Base-by-base conservation (phyloP, 1,140 invertebrate species). In the Manduca sexta region DNA sequence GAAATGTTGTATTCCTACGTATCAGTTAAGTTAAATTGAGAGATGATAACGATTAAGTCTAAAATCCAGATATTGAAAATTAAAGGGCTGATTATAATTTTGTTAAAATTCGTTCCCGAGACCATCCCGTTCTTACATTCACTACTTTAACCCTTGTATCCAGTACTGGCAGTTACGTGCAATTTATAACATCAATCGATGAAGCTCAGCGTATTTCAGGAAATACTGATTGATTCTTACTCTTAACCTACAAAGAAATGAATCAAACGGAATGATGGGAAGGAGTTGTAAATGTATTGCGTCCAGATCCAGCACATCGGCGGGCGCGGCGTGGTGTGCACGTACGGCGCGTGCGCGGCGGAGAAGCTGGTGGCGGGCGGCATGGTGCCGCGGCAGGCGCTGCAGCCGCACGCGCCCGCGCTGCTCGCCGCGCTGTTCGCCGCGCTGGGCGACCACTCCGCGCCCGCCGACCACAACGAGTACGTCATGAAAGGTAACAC, bases 401-500 rank as follows among this genome's bases (percentile, higher is more conserved):
- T 94, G 37, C 68, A 83, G 35, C 90, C 92, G 0, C 74, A 93
- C 43, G 89, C 92, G 0, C 83, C 87, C 11, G 83, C 90, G 34
- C 78, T 98, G 37, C 85, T 98, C 2, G 87, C 88, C 4, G 92
- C 92, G 57, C 86, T 99, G 3, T 95, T 98, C 71, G 74, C 75
- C 5, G 90, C 92, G 15, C 85, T 98, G 31, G 89, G 91, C 2
- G 86, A 90, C 45, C 87, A 89, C 2, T 91, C 91, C 8, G 95
- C 90, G 2, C 93, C 93, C 7, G 95, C 95, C 1, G 88, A 92
- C 57, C 97, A 99, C 87, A 99, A 99, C 85, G 97, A 99, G 86
- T 98, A 98, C 74, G 90, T 95, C 1, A 99, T 99, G 96, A 98
- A 97, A 90, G 92, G 92, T 93, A 73, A 1, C n/a, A n/a, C n/a